Percentiles rank a stretch among this genome's conserved stretches.
Conservation (phyloP, 2,113 vertebrate species). For the Jacana jacana region DNA sequence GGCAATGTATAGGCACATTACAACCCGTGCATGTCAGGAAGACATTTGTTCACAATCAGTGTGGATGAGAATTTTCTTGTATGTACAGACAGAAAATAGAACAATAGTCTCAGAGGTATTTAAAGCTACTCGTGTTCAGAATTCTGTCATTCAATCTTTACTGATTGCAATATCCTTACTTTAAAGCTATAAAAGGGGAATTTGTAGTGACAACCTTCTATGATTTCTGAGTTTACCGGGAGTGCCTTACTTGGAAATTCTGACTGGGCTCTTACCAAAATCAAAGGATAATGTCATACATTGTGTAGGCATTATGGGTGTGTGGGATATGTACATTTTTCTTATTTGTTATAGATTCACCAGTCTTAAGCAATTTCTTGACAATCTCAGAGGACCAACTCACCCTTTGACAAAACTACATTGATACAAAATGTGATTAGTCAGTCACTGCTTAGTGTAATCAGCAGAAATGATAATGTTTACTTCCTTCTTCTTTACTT, state of each 20-base stretch:
- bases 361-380: neutral
- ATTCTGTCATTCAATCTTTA: neutral
- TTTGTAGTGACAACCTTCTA: neutral
- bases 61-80: neutral
- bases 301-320: neutral
- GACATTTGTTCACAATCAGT: neutral
- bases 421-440: neutral
- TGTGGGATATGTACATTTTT: neutral
- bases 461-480: neutral
- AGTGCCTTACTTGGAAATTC: neutral
- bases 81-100: neutral
- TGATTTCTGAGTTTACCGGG: neutral
- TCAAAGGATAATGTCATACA: neutral
- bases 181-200: neutral
- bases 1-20: neutral
- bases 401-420: neutral
- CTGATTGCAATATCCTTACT: neutral
- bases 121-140: neutral
- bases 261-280: neutral
- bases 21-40: rapidly evolving
- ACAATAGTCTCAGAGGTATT: neutral
- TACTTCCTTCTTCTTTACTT: too few species aligned
- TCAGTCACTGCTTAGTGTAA: neutral
- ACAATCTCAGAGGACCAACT: neutral
- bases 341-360: neutral